Percentiles rank a stretch among this genome's conserved stretches.
These are phyloP conservation scores for Platycercus adscitus DNA, from an alignment of 2,113 vertebrate species.

Conservation along the genomic window DNA sequence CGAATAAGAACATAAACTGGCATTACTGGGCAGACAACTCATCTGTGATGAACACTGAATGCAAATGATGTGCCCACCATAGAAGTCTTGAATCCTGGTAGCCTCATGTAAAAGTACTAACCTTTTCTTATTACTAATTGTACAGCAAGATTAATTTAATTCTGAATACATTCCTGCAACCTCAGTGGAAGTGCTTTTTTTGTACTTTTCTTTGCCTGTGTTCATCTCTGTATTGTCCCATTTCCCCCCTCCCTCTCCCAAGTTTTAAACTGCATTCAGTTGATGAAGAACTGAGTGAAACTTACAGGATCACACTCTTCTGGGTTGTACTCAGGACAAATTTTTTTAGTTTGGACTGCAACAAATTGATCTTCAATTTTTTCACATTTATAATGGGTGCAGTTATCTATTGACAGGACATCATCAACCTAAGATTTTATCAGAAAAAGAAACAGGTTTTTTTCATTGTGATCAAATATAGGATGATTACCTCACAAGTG, in stretches of 20 bases:
- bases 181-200: not conserved
- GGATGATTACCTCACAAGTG: not conserved
- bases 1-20: not conserved
- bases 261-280: not conserved
- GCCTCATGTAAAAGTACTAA: not conserved
- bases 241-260: not conserved
- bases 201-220: not conserved
- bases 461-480: not conserved
- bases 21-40: not conserved
- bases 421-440: conserved; percentile 71
- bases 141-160: not conserved
- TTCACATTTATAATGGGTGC: conserved; percentile 82
- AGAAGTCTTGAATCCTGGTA: not conserved
- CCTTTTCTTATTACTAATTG: not conserved
- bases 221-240: not conserved
- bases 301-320: conserved; percentile 81
- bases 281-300: not conserved
- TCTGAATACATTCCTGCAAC: not conserved
- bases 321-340: conserved; percentile 71
- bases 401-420: conserved; percentile 75
- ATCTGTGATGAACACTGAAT: not conserved
- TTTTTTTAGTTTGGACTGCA: conserved; percentile 43
- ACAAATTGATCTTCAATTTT: conserved; percentile 47
- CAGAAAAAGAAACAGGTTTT: not conserved
- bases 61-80: not conserved